Evolutionary conservation across 2,888 invertebrate species (phyloP).

Genomic region (Ceratothoa steindachneri): DNA sequence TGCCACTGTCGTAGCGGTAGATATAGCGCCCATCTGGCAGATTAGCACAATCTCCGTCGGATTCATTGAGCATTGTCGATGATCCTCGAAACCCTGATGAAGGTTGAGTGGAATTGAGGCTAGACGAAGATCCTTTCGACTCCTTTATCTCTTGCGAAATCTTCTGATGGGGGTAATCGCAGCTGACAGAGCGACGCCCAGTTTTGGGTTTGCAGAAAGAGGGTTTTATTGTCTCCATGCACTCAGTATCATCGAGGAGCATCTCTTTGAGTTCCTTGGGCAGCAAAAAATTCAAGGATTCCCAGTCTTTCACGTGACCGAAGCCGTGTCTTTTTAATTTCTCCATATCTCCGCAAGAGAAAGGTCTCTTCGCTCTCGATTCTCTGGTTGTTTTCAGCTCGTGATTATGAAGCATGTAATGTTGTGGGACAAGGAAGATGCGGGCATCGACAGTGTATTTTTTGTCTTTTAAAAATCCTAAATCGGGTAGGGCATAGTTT

Average conservation of each 20-base stretch:
- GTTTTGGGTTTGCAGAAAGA: constrained; percentile 44
- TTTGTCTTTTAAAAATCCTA: constrained; percentile 68
- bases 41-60: constrained; percentile 27
- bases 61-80: constrained; percentile 62
- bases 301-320: constrained; percentile 86
- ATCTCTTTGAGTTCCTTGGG: constrained; percentile 78
- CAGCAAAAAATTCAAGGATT: constrained; percentile 79
- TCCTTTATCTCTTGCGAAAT: constrained; percentile 29
- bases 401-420: constrained; percentile 52
- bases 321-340: constrained; percentile 73
- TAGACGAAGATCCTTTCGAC: constrained; percentile 24
- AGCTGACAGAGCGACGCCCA: constrained; percentile 35
- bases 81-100: constrained; percentile 83
- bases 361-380: constrained; percentile 56
- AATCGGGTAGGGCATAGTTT: constrained; percentile 81
- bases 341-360: constrained; percentile 78
- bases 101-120: constrained; percentile 64
- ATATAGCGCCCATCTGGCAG: constrained; percentile 64
- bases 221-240: constrained; percentile 46
- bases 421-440: constrained; percentile 61
- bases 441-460: constrained; percentile 54
- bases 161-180: constrained; percentile 21
- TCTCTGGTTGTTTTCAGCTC: constrained; percentile 50
- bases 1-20: constrained; percentile 70
- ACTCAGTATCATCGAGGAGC: constrained; percentile 59